Percentiles rank a stretch among this genome's conserved stretches.
phyloP scores from a whole-genome alignment of 2,797 vertebrate genomes.

The Acanthurus lineatus region DNA sequence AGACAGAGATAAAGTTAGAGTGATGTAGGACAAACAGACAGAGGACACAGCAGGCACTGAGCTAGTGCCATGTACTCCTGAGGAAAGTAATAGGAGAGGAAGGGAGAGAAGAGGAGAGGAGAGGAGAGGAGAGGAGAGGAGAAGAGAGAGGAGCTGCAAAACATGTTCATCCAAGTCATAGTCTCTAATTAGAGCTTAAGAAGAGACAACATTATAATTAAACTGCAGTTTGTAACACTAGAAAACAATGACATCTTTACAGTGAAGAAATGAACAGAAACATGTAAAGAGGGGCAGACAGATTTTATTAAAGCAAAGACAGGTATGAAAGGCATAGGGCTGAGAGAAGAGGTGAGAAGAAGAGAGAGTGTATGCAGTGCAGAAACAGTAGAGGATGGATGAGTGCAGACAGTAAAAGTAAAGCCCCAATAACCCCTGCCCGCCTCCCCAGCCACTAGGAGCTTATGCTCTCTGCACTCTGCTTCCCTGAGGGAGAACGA shows the following conservation, averaged over 20 bases:
- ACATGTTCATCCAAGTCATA: not conserved
- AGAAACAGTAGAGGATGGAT: slow-evolving; percentile 18
- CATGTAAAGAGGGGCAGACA: not conserved
- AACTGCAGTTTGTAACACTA: slow-evolving; percentile 3
- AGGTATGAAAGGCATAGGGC: not conserved
- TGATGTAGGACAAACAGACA: slow-evolving; percentile 50
- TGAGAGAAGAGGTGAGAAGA: slow-evolving; percentile 13
- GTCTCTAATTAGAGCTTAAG: not conserved
- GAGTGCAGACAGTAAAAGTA: slow-evolving; percentile 3
- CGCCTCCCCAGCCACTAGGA: slow-evolving; percentile 17
- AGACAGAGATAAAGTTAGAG: slow-evolving; percentile 19
- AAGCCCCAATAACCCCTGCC: slow-evolving; percentile 1
- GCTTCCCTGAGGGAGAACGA: not conserved
- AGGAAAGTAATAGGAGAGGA: slow-evolving; percentile 25
- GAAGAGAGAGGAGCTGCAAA: not conserved
- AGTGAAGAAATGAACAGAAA: not conserved
- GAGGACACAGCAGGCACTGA: slow-evolving; percentile 56
- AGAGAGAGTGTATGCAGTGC: slow-evolving; percentile 7
- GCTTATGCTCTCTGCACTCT: slow-evolving; percentile 2
- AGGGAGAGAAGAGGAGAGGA: slow-evolving; percentile 10
- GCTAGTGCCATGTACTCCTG: slow-evolving; percentile 41
- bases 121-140: not conserved
- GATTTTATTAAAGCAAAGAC: slow-evolving; percentile 6
- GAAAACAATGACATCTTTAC: not conserved
- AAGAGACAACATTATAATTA: not conserved